Base-by-base conservation (phyloP, 2,113 vertebrate genomes). In the Platanista minor region DNA sequence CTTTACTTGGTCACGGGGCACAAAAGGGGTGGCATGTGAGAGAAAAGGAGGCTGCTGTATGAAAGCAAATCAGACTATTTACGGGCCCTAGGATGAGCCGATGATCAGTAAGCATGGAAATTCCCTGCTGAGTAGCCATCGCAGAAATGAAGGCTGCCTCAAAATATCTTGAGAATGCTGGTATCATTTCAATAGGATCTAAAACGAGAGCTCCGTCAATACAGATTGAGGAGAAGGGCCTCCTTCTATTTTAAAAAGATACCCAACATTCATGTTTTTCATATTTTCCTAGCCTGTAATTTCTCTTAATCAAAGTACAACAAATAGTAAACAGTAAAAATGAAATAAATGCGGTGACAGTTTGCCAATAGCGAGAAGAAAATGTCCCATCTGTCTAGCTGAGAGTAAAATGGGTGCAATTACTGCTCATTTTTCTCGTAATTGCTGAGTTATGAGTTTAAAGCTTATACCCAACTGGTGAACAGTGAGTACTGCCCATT, bases 371-470 rank as follows among this genome's bases (percentile, higher is more conserved):
- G 98, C 69, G 78, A 98, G 97, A 97, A 98, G 98, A 98, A 97
- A 98, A 98, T 96, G 98, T 98, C 98, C 98, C 98, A 99, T 99
- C 98, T 99, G 98, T 99, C 98, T 99, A 98, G 97, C 98, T 98
- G 97, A 96, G 98, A 99, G 98, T 98, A 96, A 98, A 98, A 99
- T 98, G 98, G 97, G 97, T 98, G 98, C 98, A 99, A 99, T 99
- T 99, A 99, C 98, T 97, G 98, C 98, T 99, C 98, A 99, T 99
- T 99, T 99, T 98, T 98, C 98, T 98, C 98, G 91, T 99, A 99
- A 99, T 99, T 99, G 98, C 98, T 98, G 98, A 98, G 98, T 98
- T 99, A 99, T 99, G 98, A 98, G 98, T 98, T 98, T 98, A 99
- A 98, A 98, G 98, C 98, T 98, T 97, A 97, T 39, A 97, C 98